Evolutionary conservation across 30 jellyfish, hydroid and myxozoan genomes (phyloP), one percentile per base, ranked within the genome.

Genomic region (Hydractinia echinata): DNA sequence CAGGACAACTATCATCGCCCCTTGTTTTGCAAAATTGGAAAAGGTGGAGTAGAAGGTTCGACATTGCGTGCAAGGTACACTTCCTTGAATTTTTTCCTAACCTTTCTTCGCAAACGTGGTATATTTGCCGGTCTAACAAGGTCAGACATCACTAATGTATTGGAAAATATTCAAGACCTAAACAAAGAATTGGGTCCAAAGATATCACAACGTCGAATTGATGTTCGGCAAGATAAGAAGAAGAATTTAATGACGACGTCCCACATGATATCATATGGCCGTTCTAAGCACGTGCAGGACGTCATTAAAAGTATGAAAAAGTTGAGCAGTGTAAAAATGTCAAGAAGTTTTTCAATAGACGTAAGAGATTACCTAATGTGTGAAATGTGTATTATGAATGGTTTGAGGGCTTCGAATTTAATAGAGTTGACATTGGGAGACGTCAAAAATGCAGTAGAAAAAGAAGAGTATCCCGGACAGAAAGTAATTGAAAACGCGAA

Each of bases 381-480:
- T 30, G 30, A 77, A 10, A 55, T 60, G 4, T 54, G 77, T 54
- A 77, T 77, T 5, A 60, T 54, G 77, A 77, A 77, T 77, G 77
- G 85, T 13, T 77, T 77, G 44, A 60, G 56, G n/a, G 72, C 85
- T 10, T 54, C 85, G 18, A 77, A 77, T 54, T 30, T 77, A 14
- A 77, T 53, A 8, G 85, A 77, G 44, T 54, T 77, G 10, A 60
- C 77, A 10, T 21, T 55, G 44, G 21, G 60, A 54, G 85, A 77
- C 60, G 77, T 77, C 51, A 53, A 21, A 18, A 61, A 77, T 54
- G 85, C 85, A n/a, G 39, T 30, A 52, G 30, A 54, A 52, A 19
- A 9, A 16, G 76, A 53, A 53, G 85, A 30, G 54, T 77, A 77
- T 55, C 77, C 76, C 54, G 85, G 85, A 60, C 52, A 77, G 56